Conservation (phyloP, 1,140 invertebrate genomes). For the Dreissena polymorpha region DNA sequence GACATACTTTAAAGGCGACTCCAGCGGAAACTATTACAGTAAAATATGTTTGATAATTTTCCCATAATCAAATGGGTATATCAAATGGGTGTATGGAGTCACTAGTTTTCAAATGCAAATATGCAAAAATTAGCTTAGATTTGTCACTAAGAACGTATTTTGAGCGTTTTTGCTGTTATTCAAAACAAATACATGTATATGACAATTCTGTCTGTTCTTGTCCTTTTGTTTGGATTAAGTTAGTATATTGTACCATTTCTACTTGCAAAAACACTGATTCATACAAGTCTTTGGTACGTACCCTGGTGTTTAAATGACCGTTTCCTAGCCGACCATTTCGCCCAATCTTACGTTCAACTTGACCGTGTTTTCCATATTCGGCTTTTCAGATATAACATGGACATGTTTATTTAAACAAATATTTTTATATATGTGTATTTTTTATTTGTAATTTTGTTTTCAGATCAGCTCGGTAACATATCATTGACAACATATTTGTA, state of each 20-base stretch:
- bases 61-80: background rate
- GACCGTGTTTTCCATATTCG: background rate
- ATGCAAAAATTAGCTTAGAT: background rate
- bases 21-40: conserved; percentile 27
- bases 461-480: conserved; percentile 38
- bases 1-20: background rate
- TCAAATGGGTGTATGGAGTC: background rate
- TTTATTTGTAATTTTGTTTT: conserved; percentile 2
- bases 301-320: background rate
- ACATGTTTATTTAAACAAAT: background rate
- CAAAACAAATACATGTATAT: background rate
- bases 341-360: background rate
- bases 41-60: background rate
- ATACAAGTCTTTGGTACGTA: background rate
- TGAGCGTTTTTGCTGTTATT: background rate
- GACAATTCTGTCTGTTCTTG: background rate
- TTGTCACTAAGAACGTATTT: background rate
- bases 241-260: too few relatives aligned
- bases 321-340: background rate
- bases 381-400: background rate
- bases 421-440: background rate
- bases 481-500: conserved; percentile 23
- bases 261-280: too few relatives aligned
- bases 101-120: background rate
- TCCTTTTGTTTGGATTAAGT: too few relatives aligned